Base-by-base conservation (phyloP, 1,140 invertebrate species). In the Lordiphosa mommai region DNA sequence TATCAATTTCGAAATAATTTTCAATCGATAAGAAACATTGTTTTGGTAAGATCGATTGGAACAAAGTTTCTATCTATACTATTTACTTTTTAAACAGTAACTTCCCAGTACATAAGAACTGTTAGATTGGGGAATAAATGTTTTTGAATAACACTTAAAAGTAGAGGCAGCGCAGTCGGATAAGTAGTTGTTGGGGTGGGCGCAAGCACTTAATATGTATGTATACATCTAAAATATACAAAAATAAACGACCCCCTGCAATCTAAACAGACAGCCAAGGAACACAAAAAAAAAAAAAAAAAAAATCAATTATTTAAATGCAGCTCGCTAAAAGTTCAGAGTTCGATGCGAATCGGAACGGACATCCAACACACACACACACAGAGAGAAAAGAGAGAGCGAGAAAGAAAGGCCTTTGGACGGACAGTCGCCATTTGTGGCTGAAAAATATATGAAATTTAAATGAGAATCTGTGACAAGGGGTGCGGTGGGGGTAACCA, bases 251-350 rank as follows among this genome's bases (percentile, higher is more conserved):
- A 9, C 10, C 12, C 10, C 12, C 8, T 2, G 16, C 20, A 23
- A 23, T 6, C 20, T 23, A 23, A 23, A 23, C 20, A 23, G 20
- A 23, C 20, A 23, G 20, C 1, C 20, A 32, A 32, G 36, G 14
- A 27, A 27, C 30, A 29, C 12, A 51, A 58, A 56, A 58, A 58
- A 36, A 16, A 72, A 63, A 51, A 58, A 56, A 58, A 58, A 36
- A 16, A 72, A 63, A 72, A 79, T 79, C 58, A 79, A 72, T 77
- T 77, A 77, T 77, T 77, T 60, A 79, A 79, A 79, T 79, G 53
- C 57, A 58, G 27, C 32, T 56, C 20, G 27, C 34, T 5, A 61
- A 58, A 59, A 69, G 64, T 69, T 73, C 59, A 55, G 34, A 64
- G 53, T 64, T 69, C 46, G 41, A 20, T 52, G 58, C 44, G 23